phyloP scores from a whole-genome alignment of 2,888 invertebrate species.

The Apantesis nais region DNA sequence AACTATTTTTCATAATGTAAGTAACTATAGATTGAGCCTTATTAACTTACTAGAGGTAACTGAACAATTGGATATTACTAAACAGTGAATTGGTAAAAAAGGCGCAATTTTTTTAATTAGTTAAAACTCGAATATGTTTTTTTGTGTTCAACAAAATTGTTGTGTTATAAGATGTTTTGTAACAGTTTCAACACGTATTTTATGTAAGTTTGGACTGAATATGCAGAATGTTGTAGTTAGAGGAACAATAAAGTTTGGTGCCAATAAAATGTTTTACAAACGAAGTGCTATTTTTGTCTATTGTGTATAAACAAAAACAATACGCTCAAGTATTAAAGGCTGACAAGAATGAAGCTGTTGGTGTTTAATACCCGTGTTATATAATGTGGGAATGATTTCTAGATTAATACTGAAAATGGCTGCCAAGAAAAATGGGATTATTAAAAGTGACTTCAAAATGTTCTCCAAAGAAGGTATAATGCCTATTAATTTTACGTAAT shows the following conservation, averaged over 20 bases:
- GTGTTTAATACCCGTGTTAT: not conserved
- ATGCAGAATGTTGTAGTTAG: constrained; percentile 14
- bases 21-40: not conserved
- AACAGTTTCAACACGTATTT: constrained; percentile 7
- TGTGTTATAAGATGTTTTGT: constrained; percentile 15
- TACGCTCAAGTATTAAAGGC: not conserved
- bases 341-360: not conserved
- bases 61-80: not conserved
- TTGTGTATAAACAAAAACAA: not conserved
- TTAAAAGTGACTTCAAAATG: not conserved
- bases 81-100: not conserved
- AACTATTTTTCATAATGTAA: not conserved
- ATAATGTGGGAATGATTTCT: not conserved
- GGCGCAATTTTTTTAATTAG: constrained; percentile 3
- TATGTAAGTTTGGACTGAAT: constrained; percentile 12
- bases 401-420: too few relatives aligned
- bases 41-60: not conserved
- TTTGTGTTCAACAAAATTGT: constrained; percentile 11
- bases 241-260: constrained; percentile 9
- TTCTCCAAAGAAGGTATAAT: not conserved
- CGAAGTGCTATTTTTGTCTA: not conserved
- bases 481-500: too few relatives aligned
- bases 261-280: constrained; percentile 11
- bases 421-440: too few relatives aligned
- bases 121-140: constrained; percentile 5